phyloP scores from a whole-genome alignment of 2,113 vertebrate genomes.

The Malurus melanocephalus region DNA sequence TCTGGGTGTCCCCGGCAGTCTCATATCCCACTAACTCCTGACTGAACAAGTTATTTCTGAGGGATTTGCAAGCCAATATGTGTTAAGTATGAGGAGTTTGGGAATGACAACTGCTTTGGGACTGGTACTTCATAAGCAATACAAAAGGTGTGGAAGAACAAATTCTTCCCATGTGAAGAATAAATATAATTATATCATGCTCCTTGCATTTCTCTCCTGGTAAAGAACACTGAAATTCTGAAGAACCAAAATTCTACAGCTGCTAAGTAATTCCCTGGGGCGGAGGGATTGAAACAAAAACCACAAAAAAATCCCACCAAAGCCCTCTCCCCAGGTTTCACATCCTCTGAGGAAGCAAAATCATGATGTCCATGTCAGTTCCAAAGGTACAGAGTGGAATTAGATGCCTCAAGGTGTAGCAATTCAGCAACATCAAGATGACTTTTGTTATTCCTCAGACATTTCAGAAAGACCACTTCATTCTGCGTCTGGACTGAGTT shows the following conservation, averaged over 20 bases:
- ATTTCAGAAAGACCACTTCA: not conserved
- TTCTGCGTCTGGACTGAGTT: not conserved
- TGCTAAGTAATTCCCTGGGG: not conserved
- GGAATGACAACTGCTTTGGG: not conserved
- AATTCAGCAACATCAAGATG: not conserved
- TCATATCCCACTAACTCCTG: not conserved
- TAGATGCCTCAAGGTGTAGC: not conserved
- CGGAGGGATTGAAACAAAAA: not conserved
- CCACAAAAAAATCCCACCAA: not conserved
- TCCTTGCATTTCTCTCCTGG: not conserved
- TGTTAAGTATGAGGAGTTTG: not conserved
- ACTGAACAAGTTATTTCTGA: not conserved
- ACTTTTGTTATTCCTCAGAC: not conserved
- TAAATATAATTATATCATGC: not conserved
- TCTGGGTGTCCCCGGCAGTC: not conserved
- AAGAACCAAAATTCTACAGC: not conserved
- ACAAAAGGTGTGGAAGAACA: not conserved
- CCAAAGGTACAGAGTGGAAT: not conserved
- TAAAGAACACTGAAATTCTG: not conserved
- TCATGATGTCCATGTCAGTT: fast-evolving
- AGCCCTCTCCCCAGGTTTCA: not conserved
- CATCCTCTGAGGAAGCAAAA: not conserved
- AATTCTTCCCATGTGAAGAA: not conserved
- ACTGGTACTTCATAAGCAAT: not conserved
- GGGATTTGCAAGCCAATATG: not conserved